Evolutionary conservation across 2,797 vertebrate species (phyloP).

Genomic region (Tangara arthus): DNA sequence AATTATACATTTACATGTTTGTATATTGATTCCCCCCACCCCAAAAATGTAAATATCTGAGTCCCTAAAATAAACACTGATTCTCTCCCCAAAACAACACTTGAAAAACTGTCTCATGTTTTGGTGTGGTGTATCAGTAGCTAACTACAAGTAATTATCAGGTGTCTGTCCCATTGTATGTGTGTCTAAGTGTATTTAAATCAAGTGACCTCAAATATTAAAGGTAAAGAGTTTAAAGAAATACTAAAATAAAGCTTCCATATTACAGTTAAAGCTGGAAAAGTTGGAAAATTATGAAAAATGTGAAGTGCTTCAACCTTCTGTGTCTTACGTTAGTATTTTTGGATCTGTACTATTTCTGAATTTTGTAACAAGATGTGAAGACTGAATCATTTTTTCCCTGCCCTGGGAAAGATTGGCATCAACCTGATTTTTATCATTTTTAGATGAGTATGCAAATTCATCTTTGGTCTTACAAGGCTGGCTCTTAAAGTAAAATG

Average conservation of each 20-base stretch:
- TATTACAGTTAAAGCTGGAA: neutral
- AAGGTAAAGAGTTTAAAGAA: neutral
- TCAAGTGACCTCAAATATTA: neutral
- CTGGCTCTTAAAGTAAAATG: neutral
- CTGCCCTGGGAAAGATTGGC: neutral
- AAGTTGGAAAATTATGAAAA: neutral
- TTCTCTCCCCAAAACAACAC: neutral
- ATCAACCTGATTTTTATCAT: neutral
- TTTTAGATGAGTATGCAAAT: neutral
- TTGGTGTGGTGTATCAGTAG: neutral
- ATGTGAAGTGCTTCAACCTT: neutral
- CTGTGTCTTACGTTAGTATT: neutral
- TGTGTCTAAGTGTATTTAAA: neutral
- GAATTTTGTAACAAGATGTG: neutral
- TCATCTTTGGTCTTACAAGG: neutral
- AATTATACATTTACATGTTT: neutral
- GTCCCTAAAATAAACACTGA: neutral
- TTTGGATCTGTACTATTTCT: neutral
- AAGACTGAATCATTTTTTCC: neutral
- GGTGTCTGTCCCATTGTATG: neutral
- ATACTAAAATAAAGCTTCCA: neutral
- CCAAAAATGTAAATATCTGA: neutral
- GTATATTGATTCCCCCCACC: rapidly evolving
- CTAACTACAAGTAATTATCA: neutral
- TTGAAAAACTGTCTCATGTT: neutral